Evolutionary conservation across 1,140 invertebrate species (phyloP).

Genomic region (Cydia strobilella): DNA sequence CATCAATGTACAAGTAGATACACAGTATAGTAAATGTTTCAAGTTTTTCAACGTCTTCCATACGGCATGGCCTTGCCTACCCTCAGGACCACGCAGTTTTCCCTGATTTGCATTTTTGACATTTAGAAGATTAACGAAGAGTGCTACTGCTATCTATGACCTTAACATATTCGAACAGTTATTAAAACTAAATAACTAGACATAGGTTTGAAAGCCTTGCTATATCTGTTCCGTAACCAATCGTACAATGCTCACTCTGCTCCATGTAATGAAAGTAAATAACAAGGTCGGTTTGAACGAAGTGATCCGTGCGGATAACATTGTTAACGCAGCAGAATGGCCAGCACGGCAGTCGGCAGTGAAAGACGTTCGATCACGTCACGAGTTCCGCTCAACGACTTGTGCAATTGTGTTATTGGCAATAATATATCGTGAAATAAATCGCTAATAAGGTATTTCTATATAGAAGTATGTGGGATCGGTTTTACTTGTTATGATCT

Average conservation of each 20-base stretch:
- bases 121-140: not conserved
- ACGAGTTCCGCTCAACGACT: conserved; percentile 16
- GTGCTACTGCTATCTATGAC: not conserved
- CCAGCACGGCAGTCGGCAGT: conserved; percentile 7
- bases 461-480: not conserved
- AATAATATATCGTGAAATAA: not conserved
- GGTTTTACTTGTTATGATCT: no score
- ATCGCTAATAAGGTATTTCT: not conserved
- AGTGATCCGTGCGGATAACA: conserved; percentile 32
- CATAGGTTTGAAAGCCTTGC: conserved; percentile 17
- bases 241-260: conserved; percentile 12
- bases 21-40: no score
- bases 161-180: not conserved
- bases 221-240: conserved; percentile 10
- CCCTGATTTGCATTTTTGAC: not conserved
- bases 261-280: conserved; percentile 38
- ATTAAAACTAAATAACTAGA: not conserved
- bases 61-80: no score
- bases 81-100: not conserved
- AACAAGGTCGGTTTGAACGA: conserved; percentile 39
- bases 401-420: conserved; percentile 19
- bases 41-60: no score
- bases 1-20: no score
- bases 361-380: conserved; percentile 31
- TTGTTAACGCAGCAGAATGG: conserved; percentile 29